Conservation (phyloP, 2,888 invertebrate genomes). For the Leptopilina drosophilae region DNA sequence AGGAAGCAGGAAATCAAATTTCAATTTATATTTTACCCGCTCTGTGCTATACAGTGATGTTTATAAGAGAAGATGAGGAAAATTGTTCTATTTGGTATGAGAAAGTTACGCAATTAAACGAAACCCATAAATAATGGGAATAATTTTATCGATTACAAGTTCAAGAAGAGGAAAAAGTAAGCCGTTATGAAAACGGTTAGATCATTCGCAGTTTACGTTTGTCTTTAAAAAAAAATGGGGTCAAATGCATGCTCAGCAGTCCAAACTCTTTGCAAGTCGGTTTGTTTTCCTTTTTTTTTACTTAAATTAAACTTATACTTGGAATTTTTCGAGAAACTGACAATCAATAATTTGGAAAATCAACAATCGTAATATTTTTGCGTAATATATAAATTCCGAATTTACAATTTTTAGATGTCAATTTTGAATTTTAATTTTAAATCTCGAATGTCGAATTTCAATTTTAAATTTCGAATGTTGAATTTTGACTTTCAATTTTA, state of each 20-base stretch:
- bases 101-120: background rate
- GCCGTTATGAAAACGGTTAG: slow-evolving; percentile 36
- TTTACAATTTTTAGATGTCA: too few relatives aligned
- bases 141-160: slow-evolving; percentile 15
- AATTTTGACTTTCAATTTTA: too few relatives aligned
- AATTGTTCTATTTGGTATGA: too few relatives aligned
- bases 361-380: too few relatives aligned
- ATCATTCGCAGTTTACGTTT: slow-evolving; percentile 22
- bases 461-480: too few relatives aligned
- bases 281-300: slow-evolving; percentile 19
- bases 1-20: too few relatives aligned
- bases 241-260: slow-evolving; percentile 35
- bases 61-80: too few relatives aligned
- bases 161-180: background rate
- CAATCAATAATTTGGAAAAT: background rate
- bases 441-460: too few relatives aligned
- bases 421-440: too few relatives aligned
- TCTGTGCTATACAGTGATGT: too few relatives aligned
- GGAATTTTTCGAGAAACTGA: background rate
- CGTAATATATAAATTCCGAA: too few relatives aligned
- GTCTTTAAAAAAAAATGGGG: slow-evolving; percentile 21
- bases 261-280: slow-evolving; percentile 8
- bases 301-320: background rate
- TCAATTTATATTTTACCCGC: too few relatives aligned
- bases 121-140: background rate